These are phyloP conservation scores for Gymnoscopelus braueri DNA, from an alignment of 2,797 vertebrate genomes.

Conservation along the genomic window DNA sequence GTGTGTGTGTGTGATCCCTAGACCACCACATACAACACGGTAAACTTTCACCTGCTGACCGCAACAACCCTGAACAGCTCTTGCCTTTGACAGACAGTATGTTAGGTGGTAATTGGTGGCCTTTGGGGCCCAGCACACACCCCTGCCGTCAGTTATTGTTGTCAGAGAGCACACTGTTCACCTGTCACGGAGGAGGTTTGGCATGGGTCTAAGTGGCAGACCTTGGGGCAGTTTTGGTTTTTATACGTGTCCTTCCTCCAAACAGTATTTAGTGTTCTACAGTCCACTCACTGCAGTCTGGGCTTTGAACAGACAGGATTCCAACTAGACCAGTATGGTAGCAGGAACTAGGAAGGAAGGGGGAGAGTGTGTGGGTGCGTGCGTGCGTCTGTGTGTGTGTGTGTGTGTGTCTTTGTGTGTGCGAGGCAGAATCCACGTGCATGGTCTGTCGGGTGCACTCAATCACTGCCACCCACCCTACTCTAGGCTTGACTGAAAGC, in stretches of 20 bases:
- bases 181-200: conserved; percentile 40
- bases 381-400: conserved; percentile 2
- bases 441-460: conserved; percentile 63
- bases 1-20: too few species aligned
- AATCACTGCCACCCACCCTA: conserved; percentile 26
- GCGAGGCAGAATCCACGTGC: conserved; percentile 58
- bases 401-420: too few species aligned
- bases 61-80: too few species aligned
- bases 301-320: conserved; percentile 73
- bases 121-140: conserved; percentile 52
- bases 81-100: conserved; percentile 55
- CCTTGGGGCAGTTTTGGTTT: too few species aligned
- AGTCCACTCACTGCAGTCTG: conserved; percentile 71
- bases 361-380: background rate
- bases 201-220: too few species aligned
- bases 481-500: conserved; percentile 27
- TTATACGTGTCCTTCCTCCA: conserved; percentile 21
- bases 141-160: conserved; percentile 63
- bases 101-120: conserved; percentile 70
- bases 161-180: conserved; percentile 58
- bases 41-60: too few species aligned
- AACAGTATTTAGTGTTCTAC: conserved; percentile 74
- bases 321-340: conserved; percentile 47
- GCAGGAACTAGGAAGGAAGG: background rate
- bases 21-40: too few species aligned